Percentiles rank a stretch among this genome's conserved stretches.
These are phyloP conservation scores for Tribolium freemani DNA, from an alignment of 2,888 invertebrate species.

Conservation along the genomic window DNA sequence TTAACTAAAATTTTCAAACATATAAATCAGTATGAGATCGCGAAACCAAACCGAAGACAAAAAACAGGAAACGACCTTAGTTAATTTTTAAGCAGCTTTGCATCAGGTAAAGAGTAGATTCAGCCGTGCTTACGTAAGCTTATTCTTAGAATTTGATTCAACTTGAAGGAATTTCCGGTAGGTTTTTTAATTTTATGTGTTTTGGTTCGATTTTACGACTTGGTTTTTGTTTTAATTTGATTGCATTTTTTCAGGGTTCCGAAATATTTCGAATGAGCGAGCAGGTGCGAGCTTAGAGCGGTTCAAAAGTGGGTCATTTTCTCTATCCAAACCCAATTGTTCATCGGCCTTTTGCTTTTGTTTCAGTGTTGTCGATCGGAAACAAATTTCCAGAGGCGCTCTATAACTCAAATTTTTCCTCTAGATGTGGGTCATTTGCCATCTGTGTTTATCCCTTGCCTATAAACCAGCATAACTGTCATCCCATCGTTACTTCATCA, in stretches of 20 bases:
- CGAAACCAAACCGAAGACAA: too few relatives aligned
- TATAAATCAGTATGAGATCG: too few relatives aligned
- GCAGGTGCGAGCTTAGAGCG: too few relatives aligned
- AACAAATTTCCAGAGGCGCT: neutral
- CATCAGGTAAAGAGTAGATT: neutral
- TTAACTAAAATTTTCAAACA: too few relatives aligned
- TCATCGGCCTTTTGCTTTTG: neutral
- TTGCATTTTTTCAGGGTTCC: neutral
- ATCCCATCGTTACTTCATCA: conserved; percentile 32
- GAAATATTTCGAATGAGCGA: too few relatives aligned
- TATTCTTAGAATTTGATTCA: neutral
- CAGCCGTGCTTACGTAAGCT: neutral
- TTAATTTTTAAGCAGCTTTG: neutral
- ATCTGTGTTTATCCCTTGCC: neutral
- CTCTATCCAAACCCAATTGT: too few relatives aligned
- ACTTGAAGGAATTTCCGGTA: neutral
- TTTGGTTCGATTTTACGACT: neutral
- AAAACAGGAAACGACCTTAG: too few relatives aligned
- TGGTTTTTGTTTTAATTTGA: neutral
- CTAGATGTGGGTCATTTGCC: neutral
- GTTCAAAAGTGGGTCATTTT: neutral
- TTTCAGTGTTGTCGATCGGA: neutral
- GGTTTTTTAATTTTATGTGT: neutral
- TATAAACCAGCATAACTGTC: conserved; percentile 32
- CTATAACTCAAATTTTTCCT: neutral